Evolutionary conservation across 37 sponge, comb jelly and placozoan genomes (phyloP).

Genomic region (Ephydatia muelleri): DNA sequence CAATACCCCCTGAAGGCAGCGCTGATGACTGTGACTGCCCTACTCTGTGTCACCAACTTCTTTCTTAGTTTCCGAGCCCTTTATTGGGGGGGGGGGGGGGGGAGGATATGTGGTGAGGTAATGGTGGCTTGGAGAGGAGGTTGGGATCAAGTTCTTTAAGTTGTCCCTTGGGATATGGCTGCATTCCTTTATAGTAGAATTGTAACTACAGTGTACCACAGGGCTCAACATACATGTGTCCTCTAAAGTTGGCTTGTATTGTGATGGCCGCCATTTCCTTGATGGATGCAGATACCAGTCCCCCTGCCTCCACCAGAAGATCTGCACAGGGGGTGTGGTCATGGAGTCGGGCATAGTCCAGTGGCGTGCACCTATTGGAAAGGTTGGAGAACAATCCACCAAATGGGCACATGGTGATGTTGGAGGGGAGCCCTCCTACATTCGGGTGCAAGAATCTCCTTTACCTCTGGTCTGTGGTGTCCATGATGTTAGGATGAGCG

Average conservation of each 20-base stretch:
- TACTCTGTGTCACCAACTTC: conserved; percentile 4
- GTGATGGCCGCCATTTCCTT: conserved; percentile 54
- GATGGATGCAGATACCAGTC: conserved; percentile 32
- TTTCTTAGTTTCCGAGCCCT: conserved; percentile 22
- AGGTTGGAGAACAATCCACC: not conserved
- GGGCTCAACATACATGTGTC: conserved; percentile 43
- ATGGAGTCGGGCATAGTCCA: conserved; percentile 62
- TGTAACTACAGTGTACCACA: not conserved
- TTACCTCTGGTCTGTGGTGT: conserved; percentile 65
- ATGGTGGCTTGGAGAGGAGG: not conserved
- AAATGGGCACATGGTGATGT: too few relatives aligned
- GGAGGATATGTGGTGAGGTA: not conserved
- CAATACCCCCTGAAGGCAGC: conserved; percentile 25
- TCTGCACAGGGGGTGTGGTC: conserved; percentile 44
- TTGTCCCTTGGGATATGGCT: not conserved
- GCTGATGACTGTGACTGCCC: conserved; percentile 48
- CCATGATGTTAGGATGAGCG: conserved; percentile 60
- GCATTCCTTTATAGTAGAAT: not conserved
- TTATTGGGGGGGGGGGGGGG: not conserved
- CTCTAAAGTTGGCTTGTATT: conserved; percentile 68
- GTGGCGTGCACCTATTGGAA: conserved; percentile 50
- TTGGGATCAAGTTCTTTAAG: too few relatives aligned
- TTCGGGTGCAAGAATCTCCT: not conserved
- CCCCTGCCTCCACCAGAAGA: conserved; percentile 41
- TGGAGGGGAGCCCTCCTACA: not conserved